Conservation (phyloP, 2,113 vertebrate genomes). For the Bos indicus region DNA sequence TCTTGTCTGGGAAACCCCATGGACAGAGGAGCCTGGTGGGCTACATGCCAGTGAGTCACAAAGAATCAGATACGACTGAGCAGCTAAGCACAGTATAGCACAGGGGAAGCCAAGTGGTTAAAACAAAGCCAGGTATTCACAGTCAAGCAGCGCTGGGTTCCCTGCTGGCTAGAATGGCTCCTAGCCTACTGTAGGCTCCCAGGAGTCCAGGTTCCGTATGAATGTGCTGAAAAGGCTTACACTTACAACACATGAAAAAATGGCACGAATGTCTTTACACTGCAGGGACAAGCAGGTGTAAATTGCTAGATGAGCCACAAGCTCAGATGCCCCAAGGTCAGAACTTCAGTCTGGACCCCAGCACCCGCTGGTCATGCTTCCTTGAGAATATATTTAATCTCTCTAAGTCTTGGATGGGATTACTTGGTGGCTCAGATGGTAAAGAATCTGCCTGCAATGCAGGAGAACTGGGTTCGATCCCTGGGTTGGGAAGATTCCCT, state of each 20-base stretch:
- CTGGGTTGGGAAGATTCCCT: background rate
- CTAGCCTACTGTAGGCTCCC: fast-evolving
- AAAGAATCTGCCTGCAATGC: background rate
- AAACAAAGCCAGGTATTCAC: fast-evolving
- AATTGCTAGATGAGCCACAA: fast-evolving
- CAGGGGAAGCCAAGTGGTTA: fast-evolving
- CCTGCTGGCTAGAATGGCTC: fast-evolving
- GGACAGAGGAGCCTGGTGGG: background rate
- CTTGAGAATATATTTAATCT: background rate
- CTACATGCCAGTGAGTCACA: background rate
- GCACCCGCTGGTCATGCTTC: fast-evolving
- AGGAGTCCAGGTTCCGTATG: too few relatives aligned
- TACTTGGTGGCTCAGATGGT: background rate
- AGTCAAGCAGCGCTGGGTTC: fast-evolving
- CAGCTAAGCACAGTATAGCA: background rate
- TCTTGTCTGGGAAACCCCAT: background rate
- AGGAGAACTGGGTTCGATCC: background rate
- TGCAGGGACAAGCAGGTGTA: fast-evolving
- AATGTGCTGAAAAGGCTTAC: background rate
- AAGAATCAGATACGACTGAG: background rate
- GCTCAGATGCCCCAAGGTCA: background rate
- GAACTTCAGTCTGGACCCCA: background rate
- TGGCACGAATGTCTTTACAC: fast-evolving
- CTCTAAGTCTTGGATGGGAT: background rate
- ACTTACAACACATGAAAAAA: fast-evolving